Percentiles rank a stretch among this genome's conserved stretches.
Conservation (phyloP, 2,113 vertebrate genomes). For the Amphilophus citrinellus region DNA sequence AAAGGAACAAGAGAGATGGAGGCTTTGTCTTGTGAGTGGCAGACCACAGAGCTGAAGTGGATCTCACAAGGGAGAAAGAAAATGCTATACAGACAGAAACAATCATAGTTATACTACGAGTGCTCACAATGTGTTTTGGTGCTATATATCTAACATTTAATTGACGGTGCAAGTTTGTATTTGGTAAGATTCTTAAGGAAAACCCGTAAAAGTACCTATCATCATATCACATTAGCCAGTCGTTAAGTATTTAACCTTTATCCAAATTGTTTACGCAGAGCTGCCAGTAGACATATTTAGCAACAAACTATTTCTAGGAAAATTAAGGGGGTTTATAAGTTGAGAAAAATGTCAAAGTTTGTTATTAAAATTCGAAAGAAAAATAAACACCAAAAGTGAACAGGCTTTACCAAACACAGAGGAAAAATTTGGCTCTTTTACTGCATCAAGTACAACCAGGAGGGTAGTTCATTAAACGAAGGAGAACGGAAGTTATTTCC, state of each 20-base stretch:
- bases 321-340: background rate
- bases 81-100: constrained; percentile 30
- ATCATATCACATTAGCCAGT: background rate
- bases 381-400: background rate
- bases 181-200: background rate
- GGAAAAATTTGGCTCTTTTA: constrained; percentile 11
- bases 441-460: constrained; percentile 13
- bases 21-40: constrained; percentile 65
- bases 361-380: background rate
- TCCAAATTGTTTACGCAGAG: background rate
- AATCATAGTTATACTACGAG: constrained; percentile 4
- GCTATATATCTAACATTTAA: background rate
- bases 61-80: constrained; percentile 38
- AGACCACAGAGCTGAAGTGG: constrained; percentile 62
- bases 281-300: background rate
- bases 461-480: constrained; percentile 50
- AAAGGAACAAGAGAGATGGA: constrained; percentile 58
- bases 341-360: background rate
- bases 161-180: background rate
- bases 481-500: constrained; percentile 66
- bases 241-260: background rate
- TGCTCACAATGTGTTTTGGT: background rate
- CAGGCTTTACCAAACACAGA: background rate
- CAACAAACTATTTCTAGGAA: background rate
- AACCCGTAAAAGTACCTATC: background rate